Evolutionary conservation across 1,140 invertebrate species (phyloP).

Genomic region (Heliconius eleuchia): DNA sequence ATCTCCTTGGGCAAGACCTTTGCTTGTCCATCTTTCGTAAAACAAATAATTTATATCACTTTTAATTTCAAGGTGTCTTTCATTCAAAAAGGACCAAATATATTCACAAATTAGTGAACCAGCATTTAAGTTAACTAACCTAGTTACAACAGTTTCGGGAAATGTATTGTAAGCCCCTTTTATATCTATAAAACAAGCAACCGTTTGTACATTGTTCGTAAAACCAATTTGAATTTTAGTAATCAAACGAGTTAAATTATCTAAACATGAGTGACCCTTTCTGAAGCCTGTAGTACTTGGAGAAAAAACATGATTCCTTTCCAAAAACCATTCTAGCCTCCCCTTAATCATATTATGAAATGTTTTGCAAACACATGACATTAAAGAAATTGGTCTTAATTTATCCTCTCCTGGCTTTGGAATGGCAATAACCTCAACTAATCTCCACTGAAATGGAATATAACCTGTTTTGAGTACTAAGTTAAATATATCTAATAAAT

Average conservation of each 20-base stretch:
- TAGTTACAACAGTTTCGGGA: slow-evolving; percentile 28
- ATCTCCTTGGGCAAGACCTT: slow-evolving; percentile 47
- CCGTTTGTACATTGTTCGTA: slow-evolving; percentile 40
- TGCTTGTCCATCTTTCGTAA: slow-evolving; percentile 30
- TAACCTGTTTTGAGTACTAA: too few relatives aligned
- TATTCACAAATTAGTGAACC: not conserved
- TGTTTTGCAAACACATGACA: slow-evolving; percentile 48
- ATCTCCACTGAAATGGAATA: slow-evolving; percentile 27
- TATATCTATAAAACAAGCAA: slow-evolving; percentile 47
- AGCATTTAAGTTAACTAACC: slow-evolving; percentile 34
- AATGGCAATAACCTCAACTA: slow-evolving; percentile 24
- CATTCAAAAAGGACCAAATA: slow-evolving; percentile 40
- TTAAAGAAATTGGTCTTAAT: slow-evolving; percentile 47
- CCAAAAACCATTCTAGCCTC: slow-evolving; percentile 44
- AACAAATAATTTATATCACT: not conserved
- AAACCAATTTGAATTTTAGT: slow-evolving; percentile 45
- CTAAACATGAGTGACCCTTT: slow-evolving; percentile 40
- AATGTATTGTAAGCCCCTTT: slow-evolving; percentile 45
- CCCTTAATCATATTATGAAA: slow-evolving; percentile 46
- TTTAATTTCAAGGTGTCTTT: slow-evolving; percentile 40
- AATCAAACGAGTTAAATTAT: slow-evolving; percentile 36
- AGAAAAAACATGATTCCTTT: slow-evolving; percentile 43
- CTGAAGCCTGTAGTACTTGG: slow-evolving; percentile 43
- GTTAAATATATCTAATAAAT: slow-evolving; percentile 21
- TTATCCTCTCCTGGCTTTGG: slow-evolving; percentile 17